Evolutionary conservation across 2,888 invertebrate species (phyloP), one percentile per base, ranked within the genome.

Genomic region (Harpalus rufipes): DNA sequence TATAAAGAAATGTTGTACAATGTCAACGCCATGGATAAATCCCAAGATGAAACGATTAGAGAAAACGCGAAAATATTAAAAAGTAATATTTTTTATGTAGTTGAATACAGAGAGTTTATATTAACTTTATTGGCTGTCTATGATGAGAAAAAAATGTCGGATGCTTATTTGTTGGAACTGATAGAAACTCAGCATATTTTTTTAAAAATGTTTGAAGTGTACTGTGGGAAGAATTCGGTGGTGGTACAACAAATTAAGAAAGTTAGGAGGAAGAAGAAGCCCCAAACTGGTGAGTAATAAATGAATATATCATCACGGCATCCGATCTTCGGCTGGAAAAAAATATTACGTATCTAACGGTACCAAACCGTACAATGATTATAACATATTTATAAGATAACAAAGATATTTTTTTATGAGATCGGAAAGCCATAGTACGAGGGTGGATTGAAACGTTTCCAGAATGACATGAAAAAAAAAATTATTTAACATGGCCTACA

Each of bases 81-180:
- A 91, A 96, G 96, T 91, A 97, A 97, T 90, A 94, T 97, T 87
- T 97, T 99, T 91, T 99, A 99, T 91, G 96, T 98, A 68, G 92
- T 96, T 88, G 99, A 99, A 91, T 98, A 98, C 91, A 93, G 99
- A 86, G 99, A 99, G 91, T 95, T 97, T 87, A 94, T 97, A 89
- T 92, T 97, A 84, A 93, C 94, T 79, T 94, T 97, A 87, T 92
- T 98, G 88, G 92, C 96, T 87, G 95, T 94, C 88, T 99, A 95
- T 91, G 96, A 98, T 89, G 96, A 97, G 89, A 92, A 94, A 87
- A 96, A 96, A 92, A 96, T 97, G 94, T 96, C 98, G 85, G 94
- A 95, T 88, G 92, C 93, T 0, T 98, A 96, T 90, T 92, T 99
- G 86, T 94, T 95, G 87, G 98, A 99, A 91, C 92, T 99, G 83